Percentiles rank a stretch among this genome's conserved stretches.
Evolutionary conservation across 2,888 invertebrate species (phyloP).

Genomic region (Melinaea menophilus): DNA sequence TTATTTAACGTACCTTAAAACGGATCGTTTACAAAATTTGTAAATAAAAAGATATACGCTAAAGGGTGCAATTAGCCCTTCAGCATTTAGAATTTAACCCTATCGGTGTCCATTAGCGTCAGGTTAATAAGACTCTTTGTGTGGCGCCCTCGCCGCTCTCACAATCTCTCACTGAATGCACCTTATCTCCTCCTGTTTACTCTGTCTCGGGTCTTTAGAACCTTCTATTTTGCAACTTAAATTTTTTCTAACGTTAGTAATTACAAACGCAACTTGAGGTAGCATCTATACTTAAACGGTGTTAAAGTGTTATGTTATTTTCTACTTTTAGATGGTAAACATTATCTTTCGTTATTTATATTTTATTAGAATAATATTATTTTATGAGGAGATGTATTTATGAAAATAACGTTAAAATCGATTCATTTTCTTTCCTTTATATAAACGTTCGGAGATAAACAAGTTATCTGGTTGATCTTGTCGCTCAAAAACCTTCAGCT

Average conservation of each 20-base stretch:
- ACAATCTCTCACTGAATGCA: constrained; percentile 71
- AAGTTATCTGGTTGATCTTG: constrained; percentile 54
- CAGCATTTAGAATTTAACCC: constrained; percentile 43
- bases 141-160: constrained; percentile 54
- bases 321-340: too few relatives aligned
- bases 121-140: constrained; percentile 74
- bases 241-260: constrained; percentile 64
- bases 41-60: neutral
- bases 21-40: neutral
- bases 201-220: constrained; percentile 49
- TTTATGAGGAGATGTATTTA: too few relatives aligned
- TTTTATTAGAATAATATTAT: too few relatives aligned
- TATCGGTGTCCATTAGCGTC: constrained; percentile 68
- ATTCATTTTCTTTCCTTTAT: constrained; percentile 7
- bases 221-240: constrained; percentile 42
- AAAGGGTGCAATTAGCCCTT: constrained; percentile 35
- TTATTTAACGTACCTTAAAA: neutral
- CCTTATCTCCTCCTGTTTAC: constrained; percentile 70
- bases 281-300: constrained; percentile 28
- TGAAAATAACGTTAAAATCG: too few relatives aligned
- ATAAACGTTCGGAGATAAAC: constrained; percentile 32
- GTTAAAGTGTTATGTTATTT: constrained; percentile 8
- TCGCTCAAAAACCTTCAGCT: constrained; percentile 54
- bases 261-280: constrained; percentile 53
- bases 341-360: too few relatives aligned